A percentile compares a stretch with the other conserved stretches of the same genome.
These are phyloP conservation scores for Vanessa cardui DNA, from an alignment of 2,888 invertebrate genomes.

Conservation along the genomic window DNA sequence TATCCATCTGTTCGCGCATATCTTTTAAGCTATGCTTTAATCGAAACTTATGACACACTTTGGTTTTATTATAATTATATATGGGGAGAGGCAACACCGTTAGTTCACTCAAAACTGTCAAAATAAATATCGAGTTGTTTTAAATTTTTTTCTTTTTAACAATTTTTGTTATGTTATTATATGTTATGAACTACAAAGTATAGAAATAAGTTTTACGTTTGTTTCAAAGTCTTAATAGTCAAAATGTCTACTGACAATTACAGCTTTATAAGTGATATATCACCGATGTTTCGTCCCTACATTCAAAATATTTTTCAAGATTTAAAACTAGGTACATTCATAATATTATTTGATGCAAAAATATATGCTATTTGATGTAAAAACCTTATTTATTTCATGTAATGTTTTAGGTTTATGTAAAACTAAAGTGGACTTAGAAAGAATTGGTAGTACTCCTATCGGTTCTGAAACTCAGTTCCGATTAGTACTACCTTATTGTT, in stretches of 20 bases:
- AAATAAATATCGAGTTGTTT: no score
- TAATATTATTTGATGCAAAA: no score
- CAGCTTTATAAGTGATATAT: slow-evolving; percentile 64
- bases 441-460: slow-evolving; percentile 58
- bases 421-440: slow-evolving; percentile 75
- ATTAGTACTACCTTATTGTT: slow-evolving; percentile 87
- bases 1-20: no score
- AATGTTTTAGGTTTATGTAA: slow-evolving; percentile 68
- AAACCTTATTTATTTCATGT: slow-evolving; percentile 1
- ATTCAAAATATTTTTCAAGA: slow-evolving; percentile 72
- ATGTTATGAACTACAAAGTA: background rate
- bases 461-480: slow-evolving; percentile 82
- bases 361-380: background rate
- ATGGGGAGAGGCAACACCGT: no score
- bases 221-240: background rate
- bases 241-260: slow-evolving; percentile 56
- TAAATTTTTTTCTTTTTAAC: no score
- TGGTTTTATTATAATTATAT: no score
- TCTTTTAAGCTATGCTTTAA: no score
- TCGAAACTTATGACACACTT: no score
- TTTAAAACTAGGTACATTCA: slow-evolving; percentile 70
- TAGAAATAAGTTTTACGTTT: background rate
- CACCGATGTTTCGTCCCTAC: slow-evolving; percentile 72
- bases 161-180: no score
- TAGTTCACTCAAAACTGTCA: no score